Evolutionary conservation across 2,888 invertebrate species (phyloP), one percentile per base, ranked within the genome.

Genomic region (Andrena haemorrhoa): DNA sequence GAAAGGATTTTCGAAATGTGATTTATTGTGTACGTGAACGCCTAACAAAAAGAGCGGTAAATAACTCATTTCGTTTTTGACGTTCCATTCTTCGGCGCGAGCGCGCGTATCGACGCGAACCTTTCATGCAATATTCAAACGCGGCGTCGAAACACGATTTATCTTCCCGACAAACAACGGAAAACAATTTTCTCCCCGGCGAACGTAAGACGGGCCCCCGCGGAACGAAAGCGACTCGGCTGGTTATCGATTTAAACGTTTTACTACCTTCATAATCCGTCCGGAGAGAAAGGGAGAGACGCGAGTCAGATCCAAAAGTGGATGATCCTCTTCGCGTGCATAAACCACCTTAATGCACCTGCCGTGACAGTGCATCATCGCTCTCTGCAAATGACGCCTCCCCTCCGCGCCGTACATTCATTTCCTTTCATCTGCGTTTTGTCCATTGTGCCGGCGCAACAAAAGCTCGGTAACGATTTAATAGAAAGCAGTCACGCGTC

Each of bases 321-420:
- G 77, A 78, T 86, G 81, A 85, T 79, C 72, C 85, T 79, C 64
- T 65, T 86, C 83, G 81, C 87, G 89, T 86, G 87, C 83, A 88
- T 87, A 89, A 91, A 89, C 90, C 88, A 80, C 90, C 89, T 90
- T 91, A 91, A 91, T 91, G 91, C 88, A 90, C 88, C 89, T 88
- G 70, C 66, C 88, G 82, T 77, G 88, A 85, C 86, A 88, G 88
- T 80, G 86, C 88, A 86, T 88, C 88, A 86, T 85, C 88, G 83
- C 81, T 80, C 86, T 77, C 86, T 85, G 86, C 80, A 85, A 88
- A 88, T 83, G 88, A 88, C 88, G 86, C 80, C 73, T 77, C 79
- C 23, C 23, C 23, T n/a, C n/a, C n/a, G n/a, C n/a, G n/a, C 23
- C 41, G 83, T 74, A 86, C 81, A 80, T 88, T 88, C 83, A 81